Evolutionary conservation across 2,888 invertebrate genomes (phyloP).

Genomic region (Lasioglossum malachurum): DNA sequence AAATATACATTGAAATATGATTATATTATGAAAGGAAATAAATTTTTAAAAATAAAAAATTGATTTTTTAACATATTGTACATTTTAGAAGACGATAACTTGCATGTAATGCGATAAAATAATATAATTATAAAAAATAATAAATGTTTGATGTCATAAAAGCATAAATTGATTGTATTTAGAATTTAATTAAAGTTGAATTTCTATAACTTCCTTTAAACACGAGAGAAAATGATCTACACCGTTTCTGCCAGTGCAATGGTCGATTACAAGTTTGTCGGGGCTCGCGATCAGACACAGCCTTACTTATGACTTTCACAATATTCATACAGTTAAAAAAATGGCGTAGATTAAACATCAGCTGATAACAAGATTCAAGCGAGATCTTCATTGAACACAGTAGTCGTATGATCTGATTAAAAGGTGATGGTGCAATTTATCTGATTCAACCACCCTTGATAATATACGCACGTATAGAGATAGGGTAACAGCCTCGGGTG

Average conservation of each 20-base stretch:
- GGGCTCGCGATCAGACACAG: neutral
- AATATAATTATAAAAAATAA: too few relatives aligned
- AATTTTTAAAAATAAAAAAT: too few relatives aligned
- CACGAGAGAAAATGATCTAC: neutral
- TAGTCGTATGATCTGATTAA: slow-evolving; percentile 5
- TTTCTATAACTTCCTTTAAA: neutral
- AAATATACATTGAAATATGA: too few relatives aligned
- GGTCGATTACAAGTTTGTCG: neutral
- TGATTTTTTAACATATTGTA: too few relatives aligned
- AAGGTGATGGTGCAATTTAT: neutral
- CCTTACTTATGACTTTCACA: neutral
- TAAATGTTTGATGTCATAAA: too few relatives aligned
- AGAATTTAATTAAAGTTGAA: neutral
- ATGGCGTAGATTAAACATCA: neutral
- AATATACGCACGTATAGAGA: neutral
- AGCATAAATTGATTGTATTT: neutral
- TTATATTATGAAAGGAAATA: too few relatives aligned
- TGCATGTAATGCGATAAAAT: too few relatives aligned
- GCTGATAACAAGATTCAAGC: neutral
- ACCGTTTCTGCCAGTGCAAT: neutral
- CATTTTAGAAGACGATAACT: too few relatives aligned
- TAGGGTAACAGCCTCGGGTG: neutral
- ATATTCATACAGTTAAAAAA: neutral
- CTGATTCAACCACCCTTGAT: neutral
- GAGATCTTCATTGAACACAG: slow-evolving; percentile 3